phyloP scores from a whole-genome alignment of 2,888 invertebrate genomes.

The Cistogaster globosa region DNA sequence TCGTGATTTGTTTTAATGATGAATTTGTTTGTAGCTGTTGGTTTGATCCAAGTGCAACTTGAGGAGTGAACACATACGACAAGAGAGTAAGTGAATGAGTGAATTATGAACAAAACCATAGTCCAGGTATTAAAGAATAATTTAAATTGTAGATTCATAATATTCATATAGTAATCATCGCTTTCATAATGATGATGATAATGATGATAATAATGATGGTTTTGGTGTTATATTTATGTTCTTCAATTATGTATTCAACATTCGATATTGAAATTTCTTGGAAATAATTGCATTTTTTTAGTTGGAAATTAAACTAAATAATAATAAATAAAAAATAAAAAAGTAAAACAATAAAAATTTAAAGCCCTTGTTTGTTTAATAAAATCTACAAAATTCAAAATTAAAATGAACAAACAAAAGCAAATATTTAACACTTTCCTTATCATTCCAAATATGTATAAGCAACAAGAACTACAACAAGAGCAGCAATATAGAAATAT shows the following conservation, averaged over 20 bases:
- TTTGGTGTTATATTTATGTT: constrained; percentile 70
- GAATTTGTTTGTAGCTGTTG: constrained; percentile 28
- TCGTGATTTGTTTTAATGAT: constrained; percentile 70
- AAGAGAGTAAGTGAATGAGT: constrained; percentile 45
- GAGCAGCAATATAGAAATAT: not conserved
- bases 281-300: constrained; percentile 66
- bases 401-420: constrained; percentile 29
- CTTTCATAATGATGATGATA: constrained; percentile 31
- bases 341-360: constrained; percentile 29
- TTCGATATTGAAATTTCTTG: constrained; percentile 70
- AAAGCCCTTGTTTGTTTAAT: constrained; percentile 12
- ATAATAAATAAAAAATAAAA: constrained; percentile 52
- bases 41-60: constrained; percentile 43
- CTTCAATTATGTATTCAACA: constrained; percentile 70
- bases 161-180: constrained; percentile 10
- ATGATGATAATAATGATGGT: constrained; percentile 48
- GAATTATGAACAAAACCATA: constrained; percentile 26
- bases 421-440: constrained; percentile 67
- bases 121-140: constrained; percentile 47
- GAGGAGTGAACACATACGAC: constrained; percentile 1
- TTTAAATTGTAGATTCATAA: constrained; percentile 42
- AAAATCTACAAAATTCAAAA: constrained; percentile 13
- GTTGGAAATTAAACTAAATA: constrained; percentile 69
- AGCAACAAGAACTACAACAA: constrained; percentile 2
- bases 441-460: constrained; percentile 24